Evolutionary conservation across 2,888 invertebrate genomes (phyloP), one percentile per base, ranked within the genome.

Genomic region (Apamea crenata): DNA sequence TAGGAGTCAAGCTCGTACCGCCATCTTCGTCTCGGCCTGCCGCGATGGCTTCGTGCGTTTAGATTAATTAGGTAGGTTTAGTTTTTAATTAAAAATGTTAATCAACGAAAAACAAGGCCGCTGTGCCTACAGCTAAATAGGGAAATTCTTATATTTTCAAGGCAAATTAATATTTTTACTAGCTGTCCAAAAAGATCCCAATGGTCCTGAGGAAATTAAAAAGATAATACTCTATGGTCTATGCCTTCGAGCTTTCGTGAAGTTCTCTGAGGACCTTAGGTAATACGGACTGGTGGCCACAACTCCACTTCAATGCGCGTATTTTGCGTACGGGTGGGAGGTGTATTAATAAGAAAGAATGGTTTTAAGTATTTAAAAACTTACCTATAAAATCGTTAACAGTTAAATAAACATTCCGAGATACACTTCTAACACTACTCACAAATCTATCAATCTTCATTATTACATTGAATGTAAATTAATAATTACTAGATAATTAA

Each of bases 301-400:
- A 40, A 36, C 40, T 40, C 40, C 40, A 7, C 6, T 6, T 40
- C 40, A 40, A 40, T 40, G 40, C 40, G 40, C 40, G 40, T 40
- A 40, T 40, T 40, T 40, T 40, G 40, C 7, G 40, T 7, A 40
- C 40, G 40, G 7, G 40, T 40, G 40, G 40, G 40, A 40, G 40
- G 16, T 5, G 16, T 47, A 5, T 0, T 16, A 16, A 14, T 47
- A 47, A 12, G 47, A 16, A 16, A 40, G 7, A 18, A 32, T 32
- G 5, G 10, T 29, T 59, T 2, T 47, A 36, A 36, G 36, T 44
- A 16, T 65, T 40, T 40, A 69, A 68, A 16, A 36, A 83, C 89
- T 66, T 82, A 90, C 90, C 90, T 12, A 90, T 70, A 80, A 83
- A 83, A 53, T 82, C 85, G 53, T 84, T 82, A 29, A 83, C 84